Evolutionary conservation across 2,888 invertebrate genomes (phyloP).

Genomic region (Liposcelis brunnea): DNA sequence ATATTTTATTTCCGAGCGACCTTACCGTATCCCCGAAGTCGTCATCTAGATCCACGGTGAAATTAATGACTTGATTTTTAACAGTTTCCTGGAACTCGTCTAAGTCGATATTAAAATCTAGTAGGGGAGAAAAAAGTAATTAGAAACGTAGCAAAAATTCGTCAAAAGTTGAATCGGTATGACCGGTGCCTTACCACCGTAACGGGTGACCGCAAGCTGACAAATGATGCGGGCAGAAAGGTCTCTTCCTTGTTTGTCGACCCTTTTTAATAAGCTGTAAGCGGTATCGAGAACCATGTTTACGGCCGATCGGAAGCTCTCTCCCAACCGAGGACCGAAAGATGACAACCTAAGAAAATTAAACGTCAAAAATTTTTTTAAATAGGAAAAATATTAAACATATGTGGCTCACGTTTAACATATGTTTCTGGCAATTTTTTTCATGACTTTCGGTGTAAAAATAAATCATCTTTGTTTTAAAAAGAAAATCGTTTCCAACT

Average conservation of each 20-base stretch:
- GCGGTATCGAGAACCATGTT: not conserved
- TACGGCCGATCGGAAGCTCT: not conserved
- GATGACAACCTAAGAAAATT: too few relatives aligned
- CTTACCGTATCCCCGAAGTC: slow-evolving; percentile 27
- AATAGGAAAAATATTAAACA: too few relatives aligned
- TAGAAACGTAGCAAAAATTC: slow-evolving; percentile 12
- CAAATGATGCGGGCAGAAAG: slow-evolving; percentile 39
- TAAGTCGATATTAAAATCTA: slow-evolving; percentile 26
- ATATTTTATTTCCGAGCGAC: slow-evolving; percentile 22
- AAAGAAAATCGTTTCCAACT: slow-evolving; percentile 29
- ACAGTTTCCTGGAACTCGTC: slow-evolving; percentile 20
- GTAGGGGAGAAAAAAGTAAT: slow-evolving; percentile 16
- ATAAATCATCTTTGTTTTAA: too few relatives aligned
- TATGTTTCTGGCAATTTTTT: too few relatives aligned
- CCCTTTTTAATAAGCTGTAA: not conserved
- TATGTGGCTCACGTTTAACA: too few relatives aligned
- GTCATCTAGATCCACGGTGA: slow-evolving; percentile 39
- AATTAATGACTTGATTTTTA: slow-evolving; percentile 40
- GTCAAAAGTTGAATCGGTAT: slow-evolving; percentile 1
- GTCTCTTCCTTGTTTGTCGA: slow-evolving; percentile 25
- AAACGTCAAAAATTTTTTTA: too few relatives aligned
- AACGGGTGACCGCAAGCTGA: slow-evolving; percentile 47
- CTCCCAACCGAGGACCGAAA: too few relatives aligned
- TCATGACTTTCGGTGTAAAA: too few relatives aligned
- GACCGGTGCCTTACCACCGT: slow-evolving; percentile 31